Conservation (phyloP, 2,888 invertebrate genomes). For the Linnaemya tessellans region DNA sequence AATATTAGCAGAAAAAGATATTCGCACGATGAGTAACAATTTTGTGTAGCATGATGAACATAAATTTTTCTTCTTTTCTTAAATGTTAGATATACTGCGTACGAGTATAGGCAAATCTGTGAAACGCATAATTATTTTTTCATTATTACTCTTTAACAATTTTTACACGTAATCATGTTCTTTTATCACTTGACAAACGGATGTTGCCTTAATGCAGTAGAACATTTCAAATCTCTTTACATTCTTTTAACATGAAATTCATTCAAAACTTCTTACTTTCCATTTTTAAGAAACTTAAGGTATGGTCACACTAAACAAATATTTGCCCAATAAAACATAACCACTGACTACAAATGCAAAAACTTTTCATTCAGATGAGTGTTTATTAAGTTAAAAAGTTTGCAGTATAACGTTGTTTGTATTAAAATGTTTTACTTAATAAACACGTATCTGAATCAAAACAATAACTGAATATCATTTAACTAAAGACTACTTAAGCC, state of each 20-base stretch:
- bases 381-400: no score
- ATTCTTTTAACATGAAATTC: not conserved
- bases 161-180: constrained; percentile 31
- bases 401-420: no score
- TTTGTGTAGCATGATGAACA: constrained; percentile 22
- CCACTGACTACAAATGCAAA: no score
- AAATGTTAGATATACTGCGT: constrained; percentile 11
- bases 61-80: constrained; percentile 8
- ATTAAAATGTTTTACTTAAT: no score
- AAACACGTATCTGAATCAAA: no score
- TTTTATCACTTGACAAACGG: constrained; percentile 24
- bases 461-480: no score
- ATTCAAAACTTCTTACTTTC: not conserved
- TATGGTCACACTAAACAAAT: not conserved
- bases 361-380: no score
- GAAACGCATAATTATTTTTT: not conserved
- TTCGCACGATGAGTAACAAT: not conserved
- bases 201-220: not conserved
- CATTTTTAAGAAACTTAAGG: not conserved
- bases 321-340: no score
- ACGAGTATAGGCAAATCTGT: not conserved
- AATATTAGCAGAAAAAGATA: not conserved
- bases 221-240: not conserved
- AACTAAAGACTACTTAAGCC: no score
- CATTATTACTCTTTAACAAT: constrained; percentile 21